These are phyloP conservation scores for Archips crataeganus DNA, from an alignment of 2,888 invertebrate genomes.

Conservation along the genomic window DNA sequence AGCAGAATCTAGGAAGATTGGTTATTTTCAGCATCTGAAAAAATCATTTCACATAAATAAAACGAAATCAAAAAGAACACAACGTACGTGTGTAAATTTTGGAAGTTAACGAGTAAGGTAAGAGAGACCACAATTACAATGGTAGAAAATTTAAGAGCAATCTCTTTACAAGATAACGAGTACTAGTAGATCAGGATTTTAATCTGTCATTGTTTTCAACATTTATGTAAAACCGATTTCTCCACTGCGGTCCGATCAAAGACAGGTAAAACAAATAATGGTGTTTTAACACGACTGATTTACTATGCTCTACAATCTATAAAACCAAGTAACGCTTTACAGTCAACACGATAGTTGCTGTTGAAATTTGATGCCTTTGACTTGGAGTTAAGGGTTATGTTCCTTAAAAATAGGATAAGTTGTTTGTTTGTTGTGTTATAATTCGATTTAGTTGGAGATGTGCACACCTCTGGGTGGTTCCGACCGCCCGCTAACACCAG, in stretches of 20 bases:
- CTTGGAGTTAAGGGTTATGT: constrained; percentile 43
- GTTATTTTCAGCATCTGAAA: too few relatives aligned
- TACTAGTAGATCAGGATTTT: too few relatives aligned
- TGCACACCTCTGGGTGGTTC: constrained; percentile 82
- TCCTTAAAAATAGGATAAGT: constrained; percentile 43
- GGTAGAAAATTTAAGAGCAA: too few relatives aligned
- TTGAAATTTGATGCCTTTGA: constrained; percentile 54
- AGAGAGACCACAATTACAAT: too few relatives aligned
- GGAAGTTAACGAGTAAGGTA: too few relatives aligned
- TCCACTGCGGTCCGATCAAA: constrained; percentile 62
- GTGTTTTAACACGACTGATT: constrained; percentile 66
- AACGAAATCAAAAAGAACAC: too few relatives aligned
- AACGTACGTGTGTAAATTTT: too few relatives aligned
- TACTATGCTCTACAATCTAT: constrained; percentile 62
- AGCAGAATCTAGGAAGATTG: too few relatives aligned
- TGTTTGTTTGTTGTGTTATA: constrained; percentile 60
- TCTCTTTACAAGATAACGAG: too few relatives aligned
- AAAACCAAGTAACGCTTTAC: constrained; percentile 48
- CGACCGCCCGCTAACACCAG: constrained; percentile 75
- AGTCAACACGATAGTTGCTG: constrained; percentile 36
- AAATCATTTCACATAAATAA: too few relatives aligned
- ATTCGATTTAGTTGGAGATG: constrained; percentile 78
- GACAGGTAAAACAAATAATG: constrained; percentile 63
- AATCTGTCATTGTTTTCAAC: not conserved
- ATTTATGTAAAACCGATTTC: constrained; percentile 25